Percentiles rank a stretch among this genome's conserved stretches.
These are phyloP conservation scores for Hylyphantes graminicola DNA, from an alignment of 1,140 invertebrate species.

Conservation along the genomic window DNA sequence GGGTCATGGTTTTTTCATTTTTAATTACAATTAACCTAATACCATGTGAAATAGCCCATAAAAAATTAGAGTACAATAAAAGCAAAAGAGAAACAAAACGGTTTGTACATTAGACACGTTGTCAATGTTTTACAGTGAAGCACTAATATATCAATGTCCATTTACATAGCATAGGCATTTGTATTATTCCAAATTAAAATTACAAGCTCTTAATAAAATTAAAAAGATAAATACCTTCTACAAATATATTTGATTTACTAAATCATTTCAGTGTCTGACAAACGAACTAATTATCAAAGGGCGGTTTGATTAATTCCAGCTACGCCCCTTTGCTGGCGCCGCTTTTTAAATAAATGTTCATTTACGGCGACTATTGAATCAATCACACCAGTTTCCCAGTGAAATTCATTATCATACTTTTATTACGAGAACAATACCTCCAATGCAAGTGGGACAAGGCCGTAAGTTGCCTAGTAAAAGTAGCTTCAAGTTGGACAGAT, in stretches of 20 bases:
- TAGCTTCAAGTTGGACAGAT: conserved; percentile 5
- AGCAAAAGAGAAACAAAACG: no score
- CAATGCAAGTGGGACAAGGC: conserved; percentile 40
- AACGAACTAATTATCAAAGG: conserved; percentile 21
- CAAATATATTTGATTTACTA: conserved; percentile 7
- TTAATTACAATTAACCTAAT: no score
- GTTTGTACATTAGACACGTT: no score
- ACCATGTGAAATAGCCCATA: no score
- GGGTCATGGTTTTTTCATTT: no score
- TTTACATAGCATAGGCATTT: no score
- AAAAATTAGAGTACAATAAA: no score
- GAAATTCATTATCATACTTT: conserved; percentile 30
- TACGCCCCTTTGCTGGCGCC: conserved; percentile 37
- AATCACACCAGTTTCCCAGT: conserved; percentile 8
- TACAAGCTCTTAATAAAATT: no score
- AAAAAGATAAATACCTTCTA: no score
- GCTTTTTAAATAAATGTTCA: conserved; percentile 1
- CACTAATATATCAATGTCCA: no score
- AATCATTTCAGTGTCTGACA: background rate
- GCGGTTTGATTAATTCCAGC: background rate
- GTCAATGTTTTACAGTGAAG: no score
- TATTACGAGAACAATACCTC: conserved; percentile 34
- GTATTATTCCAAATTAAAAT: no score
- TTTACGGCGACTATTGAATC: conserved; percentile 19
- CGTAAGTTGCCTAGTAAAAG: conserved; percentile 21